phyloP scores from a whole-genome alignment of 2,888 invertebrate genomes.

The Eumerus sabulonum region DNA sequence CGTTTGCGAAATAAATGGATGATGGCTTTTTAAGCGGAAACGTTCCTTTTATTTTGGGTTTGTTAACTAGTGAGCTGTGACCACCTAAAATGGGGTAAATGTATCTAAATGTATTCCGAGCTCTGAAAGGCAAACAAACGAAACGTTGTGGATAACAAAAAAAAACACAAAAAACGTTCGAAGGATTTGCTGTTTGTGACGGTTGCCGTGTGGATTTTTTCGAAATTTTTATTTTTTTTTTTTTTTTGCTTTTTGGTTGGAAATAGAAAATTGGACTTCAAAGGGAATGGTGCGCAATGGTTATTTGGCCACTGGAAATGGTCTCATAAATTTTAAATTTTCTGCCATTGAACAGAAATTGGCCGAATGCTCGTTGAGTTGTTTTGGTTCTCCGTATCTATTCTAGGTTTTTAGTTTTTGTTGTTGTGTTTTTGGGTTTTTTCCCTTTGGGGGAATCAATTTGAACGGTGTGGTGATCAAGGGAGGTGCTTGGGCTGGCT shows the following conservation, averaged over 20 bases:
- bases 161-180: no score
- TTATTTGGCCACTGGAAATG: constrained; percentile 67
- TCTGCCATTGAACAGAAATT: constrained; percentile 69
- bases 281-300: constrained; percentile 66
- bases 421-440: constrained; percentile 9
- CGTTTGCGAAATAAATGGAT: constrained; percentile 66
- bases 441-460: constrained; percentile 30
- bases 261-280: constrained; percentile 69
- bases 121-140: constrained; percentile 46
- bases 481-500: neutral
- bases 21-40: constrained; percentile 69
- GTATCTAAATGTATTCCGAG: constrained; percentile 67
- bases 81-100: constrained; percentile 69
- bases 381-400: neutral
- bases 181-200: constrained; percentile 24
- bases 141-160: no score
- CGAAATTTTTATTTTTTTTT: constrained; percentile 9
- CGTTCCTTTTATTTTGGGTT: constrained; percentile 69
- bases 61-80: constrained; percentile 69
- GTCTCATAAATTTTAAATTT: constrained; percentile 69
- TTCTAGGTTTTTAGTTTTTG: constrained; percentile 21
- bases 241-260: constrained; percentile 27
- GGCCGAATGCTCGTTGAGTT: constrained; percentile 64
- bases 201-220: constrained; percentile 11
- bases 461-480: constrained; percentile 7